These are phyloP conservation scores for Drosophila punjabiensis DNA, from an alignment of 1,140 invertebrate species.

Conservation along the genomic window DNA sequence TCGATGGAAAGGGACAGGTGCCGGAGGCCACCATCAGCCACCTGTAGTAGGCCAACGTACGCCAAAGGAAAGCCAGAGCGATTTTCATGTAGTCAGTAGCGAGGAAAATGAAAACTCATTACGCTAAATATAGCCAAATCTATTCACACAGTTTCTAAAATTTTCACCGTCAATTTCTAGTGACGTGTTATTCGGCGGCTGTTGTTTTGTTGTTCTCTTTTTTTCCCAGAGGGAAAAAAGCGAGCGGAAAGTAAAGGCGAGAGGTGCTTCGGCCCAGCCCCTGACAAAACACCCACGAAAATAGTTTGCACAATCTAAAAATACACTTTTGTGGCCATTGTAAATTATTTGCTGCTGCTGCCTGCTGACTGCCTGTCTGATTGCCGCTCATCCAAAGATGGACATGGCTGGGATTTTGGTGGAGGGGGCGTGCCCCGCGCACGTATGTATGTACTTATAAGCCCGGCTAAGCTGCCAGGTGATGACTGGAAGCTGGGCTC, in stretches of 20 bases:
- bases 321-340: conserved; percentile 52
- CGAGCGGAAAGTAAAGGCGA: conserved; percentile 6
- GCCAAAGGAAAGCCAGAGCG: conserved; percentile 34
- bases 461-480: conserved; percentile 32
- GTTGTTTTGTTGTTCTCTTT: conserved; percentile 22
- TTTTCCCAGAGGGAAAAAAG: conserved; percentile 30
- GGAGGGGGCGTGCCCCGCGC: conserved; percentile 5
- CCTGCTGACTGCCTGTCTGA: conserved; percentile 32
- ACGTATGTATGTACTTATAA: not conserved
- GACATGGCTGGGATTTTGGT: conserved; percentile 51
- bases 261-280: conserved; percentile 50
- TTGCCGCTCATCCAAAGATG: conserved; percentile 61
- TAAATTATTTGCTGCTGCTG: conserved; percentile 50
- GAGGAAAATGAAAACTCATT: conserved; percentile 73
- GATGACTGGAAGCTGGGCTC: conserved; percentile 37
- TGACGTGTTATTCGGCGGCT: conserved; percentile 25
- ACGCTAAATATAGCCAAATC: conserved; percentile 67
- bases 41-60: conserved; percentile 72
- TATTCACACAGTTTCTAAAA: conserved; percentile 49
- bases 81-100: conserved; percentile 31
- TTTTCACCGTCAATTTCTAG: conserved; percentile 34
- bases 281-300: conserved; percentile 63
- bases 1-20: conserved; percentile 15
- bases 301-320: conserved; percentile 46
- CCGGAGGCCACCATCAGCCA: conserved; percentile 34